A percentile compares a stretch with the other conserved stretches of the same genome.
Evolutionary conservation across 2,113 vertebrate genomes (phyloP).

Genomic region (Daubentonia madagascariensis): DNA sequence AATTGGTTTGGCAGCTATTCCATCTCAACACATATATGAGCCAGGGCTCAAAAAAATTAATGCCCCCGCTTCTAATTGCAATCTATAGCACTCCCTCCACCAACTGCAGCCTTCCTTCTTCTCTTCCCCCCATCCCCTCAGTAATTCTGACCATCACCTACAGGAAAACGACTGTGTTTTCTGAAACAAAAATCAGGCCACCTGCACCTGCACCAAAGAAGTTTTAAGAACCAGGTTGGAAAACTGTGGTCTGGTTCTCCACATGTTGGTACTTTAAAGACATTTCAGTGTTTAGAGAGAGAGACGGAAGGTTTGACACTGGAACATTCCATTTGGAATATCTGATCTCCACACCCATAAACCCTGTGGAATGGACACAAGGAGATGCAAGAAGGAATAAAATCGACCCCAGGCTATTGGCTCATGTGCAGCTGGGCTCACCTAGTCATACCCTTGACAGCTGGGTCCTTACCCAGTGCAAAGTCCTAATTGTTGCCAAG

Average conservation of each 20-base stretch:
- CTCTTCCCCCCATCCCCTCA: background rate
- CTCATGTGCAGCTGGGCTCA: background rate
- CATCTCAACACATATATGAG: background rate
- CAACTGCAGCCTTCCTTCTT: background rate
- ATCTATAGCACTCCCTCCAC: background rate
- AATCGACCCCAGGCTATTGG: background rate
- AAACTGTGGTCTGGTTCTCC: background rate
- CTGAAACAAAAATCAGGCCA: background rate
- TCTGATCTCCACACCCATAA: background rate
- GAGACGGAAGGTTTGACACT: background rate
- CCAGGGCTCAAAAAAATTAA: background rate
- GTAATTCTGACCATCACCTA: background rate
- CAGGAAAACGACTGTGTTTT: background rate
- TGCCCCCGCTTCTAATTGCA: background rate
- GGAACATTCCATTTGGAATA: background rate
- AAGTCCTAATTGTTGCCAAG: background rate
- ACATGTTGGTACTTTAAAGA: background rate
- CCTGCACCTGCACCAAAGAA: background rate
- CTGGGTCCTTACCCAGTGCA: background rate
- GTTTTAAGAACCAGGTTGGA: background rate
- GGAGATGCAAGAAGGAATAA: background rate
- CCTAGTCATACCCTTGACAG: background rate
- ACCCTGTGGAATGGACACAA: background rate
- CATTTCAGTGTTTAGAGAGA: background rate
- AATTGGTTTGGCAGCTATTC: background rate